These are phyloP conservation scores for Trichopoda pennipes DNA, from an alignment of 2,888 invertebrate genomes.

Conservation along the genomic window DNA sequence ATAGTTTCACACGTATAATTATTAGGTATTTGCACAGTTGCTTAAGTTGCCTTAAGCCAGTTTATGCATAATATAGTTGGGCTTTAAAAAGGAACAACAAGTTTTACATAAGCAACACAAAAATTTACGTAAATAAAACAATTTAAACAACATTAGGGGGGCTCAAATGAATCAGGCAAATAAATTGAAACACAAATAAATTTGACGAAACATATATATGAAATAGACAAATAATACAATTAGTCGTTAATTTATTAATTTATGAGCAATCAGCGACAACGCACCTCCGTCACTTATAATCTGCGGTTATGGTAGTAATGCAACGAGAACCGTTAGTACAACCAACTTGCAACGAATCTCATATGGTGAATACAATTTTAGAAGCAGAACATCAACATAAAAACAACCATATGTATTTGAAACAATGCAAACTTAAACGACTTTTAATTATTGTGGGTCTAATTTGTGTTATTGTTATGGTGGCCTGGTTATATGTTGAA, in stretches of 20 bases:
- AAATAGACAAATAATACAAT: neutral
- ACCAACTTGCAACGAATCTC: slow-evolving; percentile 7
- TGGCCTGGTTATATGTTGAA: slow-evolving; percentile 70
- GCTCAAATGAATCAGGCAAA: too few relatives aligned
- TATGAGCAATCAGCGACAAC: too few relatives aligned
- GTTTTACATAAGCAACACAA: too few relatives aligned
- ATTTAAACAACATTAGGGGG: too few relatives aligned
- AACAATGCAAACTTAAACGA: slow-evolving; percentile 43
- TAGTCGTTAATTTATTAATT: neutral
- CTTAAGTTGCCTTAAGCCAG: too few relatives aligned
- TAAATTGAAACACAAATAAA: too few relatives aligned
- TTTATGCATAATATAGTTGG: too few relatives aligned
- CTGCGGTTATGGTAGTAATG: slow-evolving; percentile 37
- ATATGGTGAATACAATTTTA: slow-evolving; percentile 1
- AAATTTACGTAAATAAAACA: too few relatives aligned
- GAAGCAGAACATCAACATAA: slow-evolving; percentile 13
- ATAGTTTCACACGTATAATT: too few relatives aligned
- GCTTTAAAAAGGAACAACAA: too few relatives aligned
- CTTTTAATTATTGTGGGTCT: slow-evolving; percentile 32
- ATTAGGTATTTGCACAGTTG: too few relatives aligned
- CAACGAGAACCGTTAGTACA: slow-evolving; percentile 48
- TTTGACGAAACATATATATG: too few relatives aligned
- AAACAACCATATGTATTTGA: slow-evolving; percentile 18
- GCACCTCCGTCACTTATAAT: slow-evolving; percentile 37
- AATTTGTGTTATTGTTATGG: slow-evolving; percentile 81